phyloP scores from a whole-genome alignment of 2,113 vertebrate genomes.

The Petroica traversi region DNA sequence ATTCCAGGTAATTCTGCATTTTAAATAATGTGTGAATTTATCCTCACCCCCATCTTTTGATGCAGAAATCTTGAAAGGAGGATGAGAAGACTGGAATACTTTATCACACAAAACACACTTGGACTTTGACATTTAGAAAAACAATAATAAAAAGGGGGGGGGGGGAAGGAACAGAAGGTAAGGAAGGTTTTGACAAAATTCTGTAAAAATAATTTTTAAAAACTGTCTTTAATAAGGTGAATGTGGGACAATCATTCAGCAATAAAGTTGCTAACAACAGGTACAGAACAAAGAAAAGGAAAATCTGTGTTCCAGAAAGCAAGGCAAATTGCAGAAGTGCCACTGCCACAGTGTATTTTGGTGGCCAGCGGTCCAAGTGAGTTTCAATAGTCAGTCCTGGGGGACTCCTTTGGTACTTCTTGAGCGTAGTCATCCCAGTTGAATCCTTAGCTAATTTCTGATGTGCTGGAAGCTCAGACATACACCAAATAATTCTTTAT shows the following conservation, averaged over 20 bases:
- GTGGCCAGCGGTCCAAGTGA: background rate
- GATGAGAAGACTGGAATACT: background rate
- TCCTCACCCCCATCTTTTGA: background rate
- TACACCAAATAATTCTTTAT: background rate
- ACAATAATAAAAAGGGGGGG: background rate
- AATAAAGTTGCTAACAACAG: background rate
- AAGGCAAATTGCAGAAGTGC: background rate
- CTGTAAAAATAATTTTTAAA: background rate
- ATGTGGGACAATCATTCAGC: background rate
- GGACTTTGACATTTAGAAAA: background rate
- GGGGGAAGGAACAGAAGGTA: background rate
- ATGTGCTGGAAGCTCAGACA: background rate
- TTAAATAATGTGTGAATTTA: background rate
- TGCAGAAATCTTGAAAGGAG: background rate
- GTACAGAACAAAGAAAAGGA: background rate
- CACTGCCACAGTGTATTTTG: background rate
- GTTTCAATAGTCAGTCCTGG: background rate
- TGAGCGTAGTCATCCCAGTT: background rate
- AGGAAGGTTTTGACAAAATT: background rate
- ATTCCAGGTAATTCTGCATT: background rate
- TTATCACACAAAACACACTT: background rate
- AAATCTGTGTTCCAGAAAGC: background rate
- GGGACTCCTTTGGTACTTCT: background rate
- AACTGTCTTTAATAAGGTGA: background rate
- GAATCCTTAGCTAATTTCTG: background rate